A percentile compares a stretch with the other conserved stretches of the same genome.
Conservation (phyloP, 2,888 invertebrate species). For the Gerris lacustris region DNA sequence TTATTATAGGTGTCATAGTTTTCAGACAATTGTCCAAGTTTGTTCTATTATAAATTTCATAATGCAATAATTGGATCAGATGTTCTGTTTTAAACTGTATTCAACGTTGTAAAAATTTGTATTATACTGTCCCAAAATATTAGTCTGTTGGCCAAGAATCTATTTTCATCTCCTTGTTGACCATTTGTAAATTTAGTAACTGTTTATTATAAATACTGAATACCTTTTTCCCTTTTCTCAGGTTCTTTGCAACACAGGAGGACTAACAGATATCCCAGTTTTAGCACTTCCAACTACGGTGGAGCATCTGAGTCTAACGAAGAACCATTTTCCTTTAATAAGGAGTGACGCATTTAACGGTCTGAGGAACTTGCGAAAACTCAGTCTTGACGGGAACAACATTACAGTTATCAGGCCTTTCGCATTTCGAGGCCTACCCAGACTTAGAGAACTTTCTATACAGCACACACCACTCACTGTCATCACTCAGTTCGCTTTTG, state of each 20-base stretch:
- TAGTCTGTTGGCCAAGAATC: too few relatives aligned
- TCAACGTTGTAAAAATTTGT: too few relatives aligned
- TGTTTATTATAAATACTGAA: too few relatives aligned
- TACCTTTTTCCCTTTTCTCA: slow-evolving; percentile 37
- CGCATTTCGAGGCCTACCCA: slow-evolving; percentile 70
- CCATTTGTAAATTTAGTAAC: too few relatives aligned
- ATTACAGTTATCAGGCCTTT: slow-evolving; percentile 70
- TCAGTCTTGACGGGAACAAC: slow-evolving; percentile 77
- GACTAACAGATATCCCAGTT: slow-evolving; percentile 64
- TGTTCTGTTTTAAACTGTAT: too few relatives aligned
- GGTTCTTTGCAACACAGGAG: slow-evolving; percentile 81
- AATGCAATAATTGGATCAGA: too few relatives aligned
- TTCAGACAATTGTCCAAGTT: too few relatives aligned
- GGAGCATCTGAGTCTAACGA: slow-evolving; percentile 72
- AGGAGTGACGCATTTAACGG: slow-evolving; percentile 72
- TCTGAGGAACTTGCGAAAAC: slow-evolving; percentile 63
- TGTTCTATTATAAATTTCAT: too few relatives aligned
- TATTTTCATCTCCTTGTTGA: too few relatives aligned
- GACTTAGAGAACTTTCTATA: slow-evolving; percentile 66
- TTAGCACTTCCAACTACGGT: slow-evolving; percentile 61
- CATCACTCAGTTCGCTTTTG: slow-evolving; percentile 72
- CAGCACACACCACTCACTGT: slow-evolving; percentile 72
- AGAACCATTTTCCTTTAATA: slow-evolving; percentile 70
- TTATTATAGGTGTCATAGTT: too few relatives aligned
- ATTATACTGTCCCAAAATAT: too few relatives aligned